Base-by-base conservation (phyloP, 2,113 vertebrate species). In the Ahaetulla prasina region DNA sequence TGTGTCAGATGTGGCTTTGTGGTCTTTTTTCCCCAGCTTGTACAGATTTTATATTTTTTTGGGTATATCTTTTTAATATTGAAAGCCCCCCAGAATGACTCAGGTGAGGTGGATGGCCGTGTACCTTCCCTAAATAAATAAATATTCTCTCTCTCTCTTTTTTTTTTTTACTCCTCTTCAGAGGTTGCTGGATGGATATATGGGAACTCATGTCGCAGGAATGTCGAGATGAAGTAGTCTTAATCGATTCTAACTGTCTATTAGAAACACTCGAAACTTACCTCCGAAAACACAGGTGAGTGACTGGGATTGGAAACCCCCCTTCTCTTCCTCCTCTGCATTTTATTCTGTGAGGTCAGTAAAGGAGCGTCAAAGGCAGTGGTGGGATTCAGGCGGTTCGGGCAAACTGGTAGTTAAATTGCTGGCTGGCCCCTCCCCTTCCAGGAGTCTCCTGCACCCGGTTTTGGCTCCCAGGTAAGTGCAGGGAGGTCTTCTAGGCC, bases 141-240 rank as follows among this genome's bases (percentile, higher is more conserved):
- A 57, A 55, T 55, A 23, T 12, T 12, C 27, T 63, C 7, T 55
- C 5, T 27, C 3, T 60, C 5, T 54, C 52, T 57, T 57, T 6
- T 45, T 2, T 92, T 54, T 52, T 91, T 4, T 22, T 4, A 3
- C 3, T 4, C 52, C 1, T 6, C 39, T 2, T 92, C 98, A 99
- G 99, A 94, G 99, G 99, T 25, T 98, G 98, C 97, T 99, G 99
- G 99, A 99, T 99, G 99, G 99, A 99, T 85, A 98, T 99, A 88
- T 99, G 99, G 99, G 99, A 99, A 96, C 98, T 99, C 88, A 99
- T 99, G 99, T 99, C 99, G 95, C 99, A 99, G 96, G 99, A 99
- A 95, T 99, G 99, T 98, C 98, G 99, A 93, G 99, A 99, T 93
- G 99, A 99, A 97, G 99, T 99, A 90, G 99, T 99, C 96, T 96